Evolutionary conservation across 2,113 vertebrate species (phyloP).

Genomic region (Pollachius pollachius): DNA sequence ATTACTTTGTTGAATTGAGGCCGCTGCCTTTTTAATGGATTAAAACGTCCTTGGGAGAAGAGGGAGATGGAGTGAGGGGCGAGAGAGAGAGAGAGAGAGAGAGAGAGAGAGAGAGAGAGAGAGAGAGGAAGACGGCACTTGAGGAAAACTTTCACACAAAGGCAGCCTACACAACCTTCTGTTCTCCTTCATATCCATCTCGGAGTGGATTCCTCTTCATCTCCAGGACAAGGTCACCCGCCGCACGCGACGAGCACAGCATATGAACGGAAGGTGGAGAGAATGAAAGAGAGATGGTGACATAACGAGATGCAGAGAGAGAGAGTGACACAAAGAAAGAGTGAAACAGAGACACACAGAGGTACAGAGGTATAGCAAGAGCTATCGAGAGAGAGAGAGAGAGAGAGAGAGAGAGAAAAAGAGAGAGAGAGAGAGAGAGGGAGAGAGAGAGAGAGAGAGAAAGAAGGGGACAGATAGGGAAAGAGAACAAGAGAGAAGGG

Average conservation of each 20-base stretch:
- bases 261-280: background rate
- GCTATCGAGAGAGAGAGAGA: background rate
- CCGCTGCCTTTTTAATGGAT: background rate
- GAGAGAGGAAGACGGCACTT: background rate
- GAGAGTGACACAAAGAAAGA: background rate
- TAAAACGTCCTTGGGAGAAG: background rate
- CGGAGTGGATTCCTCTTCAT: background rate
- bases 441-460: background rate
- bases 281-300: background rate
- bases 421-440: background rate
- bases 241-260: background rate
- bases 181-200: conserved; percentile 14
- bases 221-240: background rate
- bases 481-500: too few species aligned
- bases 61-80: background rate
- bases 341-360: background rate
- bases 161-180: conserved; percentile 18
- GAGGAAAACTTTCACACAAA: conserved; percentile 11
- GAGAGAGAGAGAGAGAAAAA: background rate
- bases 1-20: too few species aligned
- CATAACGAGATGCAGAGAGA: background rate
- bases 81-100: background rate
- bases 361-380: too few species aligned
- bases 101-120: conserved; percentile 3
- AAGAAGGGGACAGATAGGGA: background rate